These are phyloP conservation scores for Anoura caudifer DNA, from an alignment of 2,113 vertebrate species.

Conservation along the genomic window DNA sequence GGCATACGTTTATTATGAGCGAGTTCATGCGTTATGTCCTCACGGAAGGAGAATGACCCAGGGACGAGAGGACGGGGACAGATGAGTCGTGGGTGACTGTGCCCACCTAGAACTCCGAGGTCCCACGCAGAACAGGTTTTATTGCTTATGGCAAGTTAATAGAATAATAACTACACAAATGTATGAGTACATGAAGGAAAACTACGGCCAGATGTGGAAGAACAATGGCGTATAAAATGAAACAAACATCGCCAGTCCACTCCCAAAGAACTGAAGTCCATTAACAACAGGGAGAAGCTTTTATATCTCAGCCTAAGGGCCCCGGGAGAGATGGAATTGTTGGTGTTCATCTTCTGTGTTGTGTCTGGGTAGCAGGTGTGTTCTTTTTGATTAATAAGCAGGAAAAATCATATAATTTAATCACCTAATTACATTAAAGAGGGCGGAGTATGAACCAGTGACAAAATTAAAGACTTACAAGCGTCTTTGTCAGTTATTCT, in stretches of 20 bases:
- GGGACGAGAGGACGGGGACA: not conserved
- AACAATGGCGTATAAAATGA: not conserved
- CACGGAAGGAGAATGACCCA: not conserved
- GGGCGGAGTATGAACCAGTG: not conserved
- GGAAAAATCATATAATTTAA: not conserved
- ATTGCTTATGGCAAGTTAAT: not conserved
- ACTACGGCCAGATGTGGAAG: not conserved
- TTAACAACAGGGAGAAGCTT: not conserved
- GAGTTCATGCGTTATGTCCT: not conserved
- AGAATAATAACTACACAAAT: not conserved
- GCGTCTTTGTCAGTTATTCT: not conserved
- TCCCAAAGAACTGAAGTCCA: not conserved
- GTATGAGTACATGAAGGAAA: not conserved
- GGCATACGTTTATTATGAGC: not conserved
- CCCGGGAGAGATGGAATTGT: not conserved
- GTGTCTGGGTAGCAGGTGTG: not conserved
- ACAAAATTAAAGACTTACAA: not conserved
- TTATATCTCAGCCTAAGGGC: not conserved
- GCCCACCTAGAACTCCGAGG: not conserved
- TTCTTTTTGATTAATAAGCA: not conserved
- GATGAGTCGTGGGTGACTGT: not conserved
- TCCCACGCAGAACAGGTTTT: not conserved
- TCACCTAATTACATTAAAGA: not conserved
- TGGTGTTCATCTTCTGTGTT: not conserved
- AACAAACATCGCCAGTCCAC: not conserved